phyloP scores from a whole-genome alignment of 2,113 vertebrate genomes.

The Ctenomys sociabilis region DNA sequence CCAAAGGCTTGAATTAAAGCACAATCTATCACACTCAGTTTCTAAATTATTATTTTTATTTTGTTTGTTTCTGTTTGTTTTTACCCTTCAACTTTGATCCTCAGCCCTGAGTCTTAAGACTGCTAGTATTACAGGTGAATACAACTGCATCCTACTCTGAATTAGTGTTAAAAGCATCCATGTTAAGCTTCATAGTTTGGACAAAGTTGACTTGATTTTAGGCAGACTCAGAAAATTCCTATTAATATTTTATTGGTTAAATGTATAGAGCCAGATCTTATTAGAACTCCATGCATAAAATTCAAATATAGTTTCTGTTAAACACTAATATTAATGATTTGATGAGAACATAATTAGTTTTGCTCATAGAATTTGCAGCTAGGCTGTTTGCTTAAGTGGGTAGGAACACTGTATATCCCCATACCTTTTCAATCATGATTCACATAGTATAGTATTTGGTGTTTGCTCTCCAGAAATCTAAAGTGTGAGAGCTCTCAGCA shows the following conservation, averaged over 20 bases:
- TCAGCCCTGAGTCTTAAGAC: neutral
- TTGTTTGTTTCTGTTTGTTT: neutral
- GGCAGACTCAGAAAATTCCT: neutral
- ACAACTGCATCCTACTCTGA: neutral
- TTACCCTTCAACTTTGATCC: neutral
- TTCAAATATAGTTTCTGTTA: neutral
- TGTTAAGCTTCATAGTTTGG: neutral
- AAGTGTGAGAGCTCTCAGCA: neutral
- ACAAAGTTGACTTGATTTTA: neutral
- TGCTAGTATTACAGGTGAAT: neutral
- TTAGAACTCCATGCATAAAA: neutral
- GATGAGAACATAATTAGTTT: neutral
- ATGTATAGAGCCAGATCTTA: neutral
- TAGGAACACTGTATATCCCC: neutral
- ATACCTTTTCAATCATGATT: neutral
- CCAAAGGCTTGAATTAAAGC: neutral
- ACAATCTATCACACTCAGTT: neutral
- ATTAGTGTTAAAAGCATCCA: neutral
- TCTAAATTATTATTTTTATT: neutral
- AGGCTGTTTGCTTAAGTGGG: neutral
- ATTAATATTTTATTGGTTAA: constrained; percentile 1
- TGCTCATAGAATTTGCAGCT: neutral
- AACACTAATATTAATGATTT: neutral
- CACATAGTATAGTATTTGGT: neutral
- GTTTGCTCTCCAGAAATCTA: neutral